phyloP scores from a whole-genome alignment of 2,888 invertebrate genomes.

The Morpho deidamia region DNA sequence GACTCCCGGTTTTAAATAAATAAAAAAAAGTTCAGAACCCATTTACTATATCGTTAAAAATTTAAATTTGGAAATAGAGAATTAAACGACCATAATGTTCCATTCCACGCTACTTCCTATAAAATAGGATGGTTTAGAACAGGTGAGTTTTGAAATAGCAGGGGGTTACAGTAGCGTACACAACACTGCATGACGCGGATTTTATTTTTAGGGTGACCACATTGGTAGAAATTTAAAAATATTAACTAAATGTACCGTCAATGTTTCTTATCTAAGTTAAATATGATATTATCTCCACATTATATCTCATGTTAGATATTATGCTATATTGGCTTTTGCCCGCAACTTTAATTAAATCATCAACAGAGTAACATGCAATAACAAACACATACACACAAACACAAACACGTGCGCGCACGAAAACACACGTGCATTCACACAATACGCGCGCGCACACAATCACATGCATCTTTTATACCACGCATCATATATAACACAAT shows the following conservation, averaged over 20 bases:
- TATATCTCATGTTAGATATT: no score
- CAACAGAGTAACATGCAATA: no score
- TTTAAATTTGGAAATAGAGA: constrained; percentile 34
- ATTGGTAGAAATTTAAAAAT: background rate
- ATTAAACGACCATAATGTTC: constrained; percentile 37
- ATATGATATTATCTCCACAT: no score
- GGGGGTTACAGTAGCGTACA: constrained; percentile 72
- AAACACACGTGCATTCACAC: no score
- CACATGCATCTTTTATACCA: no score
- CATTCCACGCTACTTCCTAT: constrained; percentile 35
- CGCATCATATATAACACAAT: no score
- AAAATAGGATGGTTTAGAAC: constrained; percentile 35
- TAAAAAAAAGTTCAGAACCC: constrained; percentile 12
- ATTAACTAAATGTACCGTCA: background rate
- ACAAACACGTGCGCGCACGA: no score
- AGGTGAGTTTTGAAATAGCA: constrained; percentile 49
- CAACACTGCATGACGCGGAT: constrained; percentile 54
- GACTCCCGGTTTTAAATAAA: constrained; percentile 31
- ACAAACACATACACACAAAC: no score
- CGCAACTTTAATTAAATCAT: no score
- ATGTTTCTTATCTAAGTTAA: background rate
- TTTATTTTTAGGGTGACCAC: constrained; percentile 32
- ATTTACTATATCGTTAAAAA: constrained; percentile 27
- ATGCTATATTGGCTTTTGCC: no score
- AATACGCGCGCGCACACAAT: no score